phyloP scores from a whole-genome alignment of 1,140 invertebrate species.

The Cotesia typhae region DNA sequence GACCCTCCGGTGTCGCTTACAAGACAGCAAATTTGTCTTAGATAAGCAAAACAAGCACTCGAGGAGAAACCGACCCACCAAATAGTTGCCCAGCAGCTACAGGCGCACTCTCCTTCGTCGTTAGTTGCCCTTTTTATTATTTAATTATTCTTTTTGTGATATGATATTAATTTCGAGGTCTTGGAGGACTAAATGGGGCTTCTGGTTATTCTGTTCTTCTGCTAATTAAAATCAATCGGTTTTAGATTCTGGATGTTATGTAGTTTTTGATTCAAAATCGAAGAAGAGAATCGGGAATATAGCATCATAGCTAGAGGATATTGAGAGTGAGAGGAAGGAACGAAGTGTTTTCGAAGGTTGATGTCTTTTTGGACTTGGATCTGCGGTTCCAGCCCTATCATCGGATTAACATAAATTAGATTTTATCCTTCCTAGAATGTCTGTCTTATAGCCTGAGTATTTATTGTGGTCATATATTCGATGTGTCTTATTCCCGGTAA shows the following conservation, averaged over 20 bases:
- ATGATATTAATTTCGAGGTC: not conserved
- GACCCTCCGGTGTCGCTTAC: slow-evolving; percentile 63
- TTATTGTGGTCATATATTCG: slow-evolving; percentile 37
- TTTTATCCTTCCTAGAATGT: slow-evolving; percentile 66
- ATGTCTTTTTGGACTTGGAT: slow-evolving; percentile 42
- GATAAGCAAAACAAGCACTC: slow-evolving; percentile 64
- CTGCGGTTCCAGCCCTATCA: slow-evolving; percentile 45
- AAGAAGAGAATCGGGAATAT: too few species aligned
- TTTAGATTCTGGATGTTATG: too few species aligned
- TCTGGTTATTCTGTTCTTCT: too few species aligned
- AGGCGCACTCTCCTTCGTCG: slow-evolving; percentile 13
- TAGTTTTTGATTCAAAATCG: too few species aligned
- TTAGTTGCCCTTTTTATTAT: slow-evolving; percentile 7
- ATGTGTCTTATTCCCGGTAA: not conserved
- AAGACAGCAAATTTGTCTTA: slow-evolving; percentile 65
- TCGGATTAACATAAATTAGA: slow-evolving; percentile 67
- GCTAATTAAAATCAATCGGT: too few species aligned
- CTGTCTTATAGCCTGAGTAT: slow-evolving; percentile 51
- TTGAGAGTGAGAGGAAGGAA: too few species aligned
- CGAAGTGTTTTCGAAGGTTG: slow-evolving; percentile 2
- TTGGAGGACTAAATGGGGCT: too few species aligned
- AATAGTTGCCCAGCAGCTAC: slow-evolving; percentile 3
- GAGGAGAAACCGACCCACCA: slow-evolving; percentile 35
- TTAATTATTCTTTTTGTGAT: not conserved
- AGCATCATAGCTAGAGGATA: too few species aligned